A percentile compares a stretch with the other conserved stretches of the same genome.
phyloP scores from a whole-genome alignment of 2,797 vertebrate species.

The Platalea minor region DNA sequence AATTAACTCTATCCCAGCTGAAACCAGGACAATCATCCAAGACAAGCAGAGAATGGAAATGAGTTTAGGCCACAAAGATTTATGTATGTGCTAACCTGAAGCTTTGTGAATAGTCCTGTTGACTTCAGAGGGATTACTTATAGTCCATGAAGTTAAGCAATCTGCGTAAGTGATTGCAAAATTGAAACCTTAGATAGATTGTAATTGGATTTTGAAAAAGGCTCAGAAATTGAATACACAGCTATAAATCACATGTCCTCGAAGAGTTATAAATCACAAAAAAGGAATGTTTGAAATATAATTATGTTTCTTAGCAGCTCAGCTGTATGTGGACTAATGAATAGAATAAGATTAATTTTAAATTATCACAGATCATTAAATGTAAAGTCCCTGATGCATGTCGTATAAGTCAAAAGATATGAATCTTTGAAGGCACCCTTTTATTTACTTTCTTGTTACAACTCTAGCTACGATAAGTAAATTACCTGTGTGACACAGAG shows the following conservation, averaged over 20 bases:
- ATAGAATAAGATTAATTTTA: conserved; percentile 29
- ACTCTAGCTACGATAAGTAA: conserved; percentile 21
- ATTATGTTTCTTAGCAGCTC: not conserved
- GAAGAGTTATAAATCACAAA: not conserved
- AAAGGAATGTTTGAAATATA: not conserved
- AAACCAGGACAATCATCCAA: not conserved
- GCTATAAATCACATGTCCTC: conserved; percentile 19
- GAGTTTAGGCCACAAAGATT: not conserved
- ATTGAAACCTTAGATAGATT: conserved; percentile 39
- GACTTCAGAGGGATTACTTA: conserved; percentile 37
- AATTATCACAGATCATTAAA: conserved; percentile 16
- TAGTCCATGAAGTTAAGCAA: conserved; percentile 42
- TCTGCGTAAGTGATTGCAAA: conserved; percentile 33
- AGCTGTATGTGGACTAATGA: not conserved
- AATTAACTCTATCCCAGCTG: too few species aligned
- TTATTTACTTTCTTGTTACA: conserved; percentile 55
- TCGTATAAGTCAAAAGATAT: not conserved
- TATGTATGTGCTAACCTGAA: not conserved
- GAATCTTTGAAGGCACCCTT: not conserved
- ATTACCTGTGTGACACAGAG: not conserved
- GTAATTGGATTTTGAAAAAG: conserved; percentile 59
- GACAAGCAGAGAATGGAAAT: not conserved
- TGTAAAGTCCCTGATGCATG: not conserved
- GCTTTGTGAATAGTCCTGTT: conserved; percentile 6
- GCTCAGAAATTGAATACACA: conserved; percentile 29